phyloP scores from a whole-genome alignment of 1,140 invertebrate species.

The Lepidurus apus region DNA sequence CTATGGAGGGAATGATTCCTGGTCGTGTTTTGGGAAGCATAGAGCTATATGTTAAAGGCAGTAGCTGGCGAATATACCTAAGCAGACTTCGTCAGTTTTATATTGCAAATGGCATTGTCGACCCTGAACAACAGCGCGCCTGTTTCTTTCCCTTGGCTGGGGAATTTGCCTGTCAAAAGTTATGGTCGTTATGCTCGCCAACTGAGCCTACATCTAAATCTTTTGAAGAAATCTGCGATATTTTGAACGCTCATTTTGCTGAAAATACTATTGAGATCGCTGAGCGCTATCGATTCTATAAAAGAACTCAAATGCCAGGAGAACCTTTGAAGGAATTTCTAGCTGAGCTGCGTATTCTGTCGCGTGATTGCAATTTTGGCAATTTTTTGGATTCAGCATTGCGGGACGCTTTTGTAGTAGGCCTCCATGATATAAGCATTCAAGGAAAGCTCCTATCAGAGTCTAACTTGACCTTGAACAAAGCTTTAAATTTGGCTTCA shows the following conservation, averaged over 20 bases:
- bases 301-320: constrained; percentile 17
- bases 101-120: not conserved
- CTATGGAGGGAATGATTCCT: too few relatives aligned
- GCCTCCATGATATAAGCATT: not conserved
- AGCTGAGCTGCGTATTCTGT: constrained; percentile 22
- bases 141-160: not conserved
- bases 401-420: constrained; percentile 28
- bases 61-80: too few relatives aligned
- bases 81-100: too few relatives aligned
- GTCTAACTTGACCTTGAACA: constrained; percentile 28
- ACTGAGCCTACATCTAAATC: constrained; percentile 19
- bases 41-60: too few relatives aligned
- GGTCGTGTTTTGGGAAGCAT: too few relatives aligned
- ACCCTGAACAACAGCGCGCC: not conserved
- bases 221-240: constrained; percentile 27
- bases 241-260: constrained; percentile 22
- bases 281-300: constrained; percentile 31
- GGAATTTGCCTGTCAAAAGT: not conserved
- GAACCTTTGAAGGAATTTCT: constrained; percentile 27
- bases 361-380: constrained; percentile 29
- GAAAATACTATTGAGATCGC: constrained; percentile 30
- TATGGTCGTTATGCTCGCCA: constrained; percentile 28
- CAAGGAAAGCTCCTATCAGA: constrained; percentile 18
- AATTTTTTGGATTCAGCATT: constrained; percentile 5
- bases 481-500: constrained; percentile 24